Evolutionary conservation across 2,113 vertebrate species (phyloP), one percentile per base, ranked within the genome.

Genomic region (Romanogobio albipinnatus): DNA sequence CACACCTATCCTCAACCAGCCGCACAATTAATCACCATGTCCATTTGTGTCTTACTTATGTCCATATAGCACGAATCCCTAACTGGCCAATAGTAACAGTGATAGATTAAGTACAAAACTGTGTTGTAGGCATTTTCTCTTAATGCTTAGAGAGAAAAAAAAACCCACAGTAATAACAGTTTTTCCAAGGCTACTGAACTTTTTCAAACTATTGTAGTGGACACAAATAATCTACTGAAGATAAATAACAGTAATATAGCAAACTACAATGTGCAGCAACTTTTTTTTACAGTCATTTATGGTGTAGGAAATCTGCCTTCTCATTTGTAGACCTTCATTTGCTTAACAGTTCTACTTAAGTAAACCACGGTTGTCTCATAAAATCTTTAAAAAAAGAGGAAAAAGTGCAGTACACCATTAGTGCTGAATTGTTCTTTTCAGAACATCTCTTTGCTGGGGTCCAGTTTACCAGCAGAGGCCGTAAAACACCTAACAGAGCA

Each of bases 351-450:
- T 80, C n/a, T 47, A 11, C 39, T 64, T 10, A 76, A 36, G 9
- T 29, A 51, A 53, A 51, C 29, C 47, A 45, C 73, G 15, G 29
- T 39, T 33, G 22, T 68, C 14, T 79, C 10, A 70, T 58, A 22
- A 47, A 17, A 71, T 71, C 1, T 43, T 43, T 15, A 1, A 53
- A 51, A 47, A 29, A 62, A 6, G 7, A 53, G 1, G 5, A n/a
- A 78, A 78, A 6, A 17, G 33, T 9, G 47, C 10, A 22, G 68
- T 9, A 51, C 24, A 77, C 68, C 85, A 82, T 82, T 77, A 62
- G 71, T 14, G 36, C 76, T 83, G 76, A 86, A 22, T 81, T 84
- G 29, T 56, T 53, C 24, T 73, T 86, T 82, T 86, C 61, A 76
- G 62, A 56, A 84, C 13, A 24, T 70, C 64, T 56, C 13, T 70